Base-by-base conservation (phyloP, 1,140 invertebrate genomes). In the Drosophila bipectinata region DNA sequence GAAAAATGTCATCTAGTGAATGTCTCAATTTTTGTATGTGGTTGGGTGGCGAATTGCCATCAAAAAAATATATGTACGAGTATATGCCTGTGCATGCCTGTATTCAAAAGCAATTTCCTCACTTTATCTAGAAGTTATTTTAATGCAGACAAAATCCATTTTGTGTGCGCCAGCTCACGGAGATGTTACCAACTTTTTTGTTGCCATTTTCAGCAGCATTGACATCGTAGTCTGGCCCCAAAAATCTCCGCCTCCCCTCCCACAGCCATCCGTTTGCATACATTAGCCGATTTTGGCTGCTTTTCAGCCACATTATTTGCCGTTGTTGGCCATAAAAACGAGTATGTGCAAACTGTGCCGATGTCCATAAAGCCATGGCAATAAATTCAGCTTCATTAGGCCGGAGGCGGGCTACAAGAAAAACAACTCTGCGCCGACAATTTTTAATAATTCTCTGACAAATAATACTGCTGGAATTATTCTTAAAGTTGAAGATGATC, bases 331-430 rank as follows among this genome's bases (percentile, higher is more conserved):
- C 77, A 72, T 79, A 79, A 79, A 44, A 79, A 63, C 60, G 77
- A 79, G 69, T 74, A 59, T 79, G 77, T 79, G 76, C 76, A 57
- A 68, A 74, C 69, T 79, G 69, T 79, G 76, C 61, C 48, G 48
- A 59, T 74, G 76, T 55, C 59, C 76, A 73, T 79, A 79, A 79
- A 69, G 77, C 72, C 77, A 47, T 47, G 76, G 77, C 62, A 62
- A 79, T 74, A 79, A 79, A 79, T 79, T 79, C 62, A 55, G 76
- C 76, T 74, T 79, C 69, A 79, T 79, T 79, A 79, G 69, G 76
- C 54, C n/a, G 39, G 24, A 49, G 45, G 45, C 12, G 34, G 10
- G 10, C 4, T 37, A 37, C 44, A 49, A 24, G 10, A 37, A 53
- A 61, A 68, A 67, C 49, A 68, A 69, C 47, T 67, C 28, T 7